Conservation (phyloP, 2,797 vertebrate genomes). For the Myripristis murdjan region DNA sequence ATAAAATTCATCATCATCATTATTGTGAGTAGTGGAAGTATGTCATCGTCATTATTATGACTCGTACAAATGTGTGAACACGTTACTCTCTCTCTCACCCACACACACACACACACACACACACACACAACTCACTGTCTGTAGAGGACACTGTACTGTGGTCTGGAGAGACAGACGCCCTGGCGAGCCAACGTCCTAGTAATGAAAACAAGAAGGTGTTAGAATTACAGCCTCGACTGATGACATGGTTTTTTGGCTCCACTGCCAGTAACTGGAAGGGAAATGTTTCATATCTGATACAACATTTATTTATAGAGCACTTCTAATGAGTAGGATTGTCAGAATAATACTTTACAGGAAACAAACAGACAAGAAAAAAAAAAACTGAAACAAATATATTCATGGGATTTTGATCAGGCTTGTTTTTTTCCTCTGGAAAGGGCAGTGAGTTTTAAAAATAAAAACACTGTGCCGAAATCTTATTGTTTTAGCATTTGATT, state of each 20-base stretch:
- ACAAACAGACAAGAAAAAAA: neutral
- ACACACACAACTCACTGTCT: slow-evolving; percentile 82
- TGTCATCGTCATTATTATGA: no score
- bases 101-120: neutral
- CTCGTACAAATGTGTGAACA: no score
- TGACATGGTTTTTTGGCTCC: neutral
- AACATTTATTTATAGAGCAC: neutral
- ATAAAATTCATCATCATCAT: no score
- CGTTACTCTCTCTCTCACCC: neutral
- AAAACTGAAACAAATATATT: no score
- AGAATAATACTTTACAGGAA: neutral
- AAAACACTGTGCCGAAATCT: no score
- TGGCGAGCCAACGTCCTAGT: slow-evolving; percentile 78
- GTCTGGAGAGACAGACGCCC: slow-evolving; percentile 71
- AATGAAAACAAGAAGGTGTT: neutral
- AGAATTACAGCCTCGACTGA: neutral
- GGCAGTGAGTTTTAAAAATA: no score
- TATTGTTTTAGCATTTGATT: no score
- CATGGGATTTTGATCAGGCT: neutral
- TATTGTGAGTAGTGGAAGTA: no score
- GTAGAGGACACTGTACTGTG: slow-evolving; percentile 71
- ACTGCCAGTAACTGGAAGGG: neutral
- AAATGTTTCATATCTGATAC: neutral
- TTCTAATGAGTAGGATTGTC: neutral
- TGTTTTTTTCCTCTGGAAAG: neutral